Evolutionary conservation across 2,797 vertebrate genomes (phyloP).

Genomic region (Enteromius radiatus): DNA sequence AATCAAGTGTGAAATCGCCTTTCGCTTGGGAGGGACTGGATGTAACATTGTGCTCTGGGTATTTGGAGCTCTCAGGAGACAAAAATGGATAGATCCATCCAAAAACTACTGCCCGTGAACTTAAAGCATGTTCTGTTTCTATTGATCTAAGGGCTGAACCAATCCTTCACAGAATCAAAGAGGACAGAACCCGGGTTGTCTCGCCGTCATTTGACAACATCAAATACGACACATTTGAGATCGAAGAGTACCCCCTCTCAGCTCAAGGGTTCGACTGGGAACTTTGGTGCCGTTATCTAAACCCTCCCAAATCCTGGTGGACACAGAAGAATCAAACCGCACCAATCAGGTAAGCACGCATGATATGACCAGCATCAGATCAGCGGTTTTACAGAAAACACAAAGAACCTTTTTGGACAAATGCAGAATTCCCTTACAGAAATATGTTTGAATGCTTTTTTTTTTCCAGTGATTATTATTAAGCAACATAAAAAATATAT

Average conservation of each 20-base stretch:
- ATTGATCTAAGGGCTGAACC: conserved; percentile 87
- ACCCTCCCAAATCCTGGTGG: conserved; percentile 96
- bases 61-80: not conserved
- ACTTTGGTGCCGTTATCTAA: conserved; percentile 95
- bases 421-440: not conserved
- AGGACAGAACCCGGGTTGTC: conserved; percentile 90
- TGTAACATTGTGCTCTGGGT: not conserved
- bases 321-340: conserved; percentile 90
- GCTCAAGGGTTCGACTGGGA: conserved; percentile 98
- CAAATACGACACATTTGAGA: conserved; percentile 95
- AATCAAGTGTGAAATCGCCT: conserved; percentile 24
- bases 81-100: not conserved
- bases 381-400: not conserved
- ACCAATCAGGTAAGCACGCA: conserved; percentile 86
- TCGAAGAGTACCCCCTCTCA: conserved; percentile 93
- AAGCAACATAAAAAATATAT: not conserved
- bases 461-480: not conserved
- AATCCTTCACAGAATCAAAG: conserved; percentile 90
- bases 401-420: not conserved
- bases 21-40: not conserved
- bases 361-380: not conserved
- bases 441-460: not conserved
- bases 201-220: conserved; percentile 98
- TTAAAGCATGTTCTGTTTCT: conserved; percentile 15
- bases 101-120: not conserved